Percentiles rank a stretch among this genome's conserved stretches.
phyloP scores from a whole-genome alignment of 2,888 invertebrate genomes.

The Periphyllus acericola region DNA sequence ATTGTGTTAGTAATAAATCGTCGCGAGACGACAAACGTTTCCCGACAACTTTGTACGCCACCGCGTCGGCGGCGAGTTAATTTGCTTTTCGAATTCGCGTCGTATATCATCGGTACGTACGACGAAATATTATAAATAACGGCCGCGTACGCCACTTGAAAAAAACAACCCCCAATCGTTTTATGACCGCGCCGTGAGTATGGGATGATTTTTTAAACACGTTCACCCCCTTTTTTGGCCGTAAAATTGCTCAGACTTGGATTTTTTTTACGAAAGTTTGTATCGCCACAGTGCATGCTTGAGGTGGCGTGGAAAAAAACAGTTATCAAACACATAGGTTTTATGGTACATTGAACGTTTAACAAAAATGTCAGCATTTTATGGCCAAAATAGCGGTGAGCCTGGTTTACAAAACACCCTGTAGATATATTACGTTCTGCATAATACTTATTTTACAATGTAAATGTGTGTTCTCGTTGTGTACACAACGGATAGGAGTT shows the following conservation, averaged over 20 bases:
- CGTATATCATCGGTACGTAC: conserved; percentile 10
- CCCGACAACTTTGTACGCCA: neutral
- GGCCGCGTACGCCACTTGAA: neutral
- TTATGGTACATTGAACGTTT: too few relatives aligned
- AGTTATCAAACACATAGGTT: too few relatives aligned
- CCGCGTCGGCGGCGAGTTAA: neutral
- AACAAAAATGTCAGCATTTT: too few relatives aligned
- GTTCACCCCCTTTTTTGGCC: too few relatives aligned
- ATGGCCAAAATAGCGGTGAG: too few relatives aligned
- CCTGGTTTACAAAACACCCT: too few relatives aligned
- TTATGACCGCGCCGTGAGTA: conserved; percentile 1
- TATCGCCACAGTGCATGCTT: too few relatives aligned
- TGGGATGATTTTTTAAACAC: too few relatives aligned
- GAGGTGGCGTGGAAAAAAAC: too few relatives aligned
- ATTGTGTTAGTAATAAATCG: neutral
- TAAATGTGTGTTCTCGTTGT: neutral
- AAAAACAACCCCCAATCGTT: conserved; percentile 6
- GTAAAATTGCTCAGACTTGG: too few relatives aligned
- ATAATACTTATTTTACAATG: neutral
- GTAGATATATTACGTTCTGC: too few relatives aligned
- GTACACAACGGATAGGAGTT: conserved; percentile 3
- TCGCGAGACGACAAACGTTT: neutral
- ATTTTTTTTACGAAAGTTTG: too few relatives aligned
- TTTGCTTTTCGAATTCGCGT: neutral
- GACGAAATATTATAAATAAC: neutral